Percentiles rank a stretch among this genome's conserved stretches.
phyloP scores from a whole-genome alignment of 2,797 vertebrate species.

The Adelosebastes latens region DNA sequence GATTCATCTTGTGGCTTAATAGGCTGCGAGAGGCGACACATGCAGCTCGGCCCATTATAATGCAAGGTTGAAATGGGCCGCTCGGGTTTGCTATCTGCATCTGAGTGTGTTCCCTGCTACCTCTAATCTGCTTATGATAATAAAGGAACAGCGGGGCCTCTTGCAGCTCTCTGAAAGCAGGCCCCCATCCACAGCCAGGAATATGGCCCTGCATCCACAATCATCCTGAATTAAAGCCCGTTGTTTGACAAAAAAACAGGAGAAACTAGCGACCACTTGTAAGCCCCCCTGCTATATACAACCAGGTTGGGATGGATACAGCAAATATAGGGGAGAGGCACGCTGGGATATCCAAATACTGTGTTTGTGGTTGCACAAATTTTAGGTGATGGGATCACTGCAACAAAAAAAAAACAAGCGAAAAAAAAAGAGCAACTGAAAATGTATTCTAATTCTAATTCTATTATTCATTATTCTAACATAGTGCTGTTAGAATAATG shows the following conservation, averaged over 20 bases:
- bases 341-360: constrained; percentile 37
- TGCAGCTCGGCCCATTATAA: constrained; percentile 91
- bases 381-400: constrained; percentile 13
- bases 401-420: not conserved
- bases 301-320: constrained; percentile 54
- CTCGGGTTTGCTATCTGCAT: constrained; percentile 91
- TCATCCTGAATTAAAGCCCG: constrained; percentile 84
- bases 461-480: too few relatives aligned
- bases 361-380: constrained; percentile 27
- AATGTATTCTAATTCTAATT: not conserved
- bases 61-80: constrained; percentile 94
- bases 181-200: constrained; percentile 92
- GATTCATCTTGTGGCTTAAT: constrained; percentile 91
- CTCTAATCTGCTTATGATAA: constrained; percentile 99
- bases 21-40: constrained; percentile 93
- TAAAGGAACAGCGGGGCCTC: constrained; percentile 95
- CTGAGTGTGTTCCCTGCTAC: constrained; percentile 94
- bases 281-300: constrained; percentile 44
- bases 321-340: constrained; percentile 43
- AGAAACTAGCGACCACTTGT: constrained; percentile 83
- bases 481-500: too few relatives aligned
- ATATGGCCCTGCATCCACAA: constrained; percentile 94
- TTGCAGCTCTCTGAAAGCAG: constrained; percentile 91
- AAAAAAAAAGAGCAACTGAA: not conserved
- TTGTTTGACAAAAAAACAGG: constrained; percentile 90